Conservation (phyloP, 2,113 vertebrate species). For the Triplophysa tibetana region DNA sequence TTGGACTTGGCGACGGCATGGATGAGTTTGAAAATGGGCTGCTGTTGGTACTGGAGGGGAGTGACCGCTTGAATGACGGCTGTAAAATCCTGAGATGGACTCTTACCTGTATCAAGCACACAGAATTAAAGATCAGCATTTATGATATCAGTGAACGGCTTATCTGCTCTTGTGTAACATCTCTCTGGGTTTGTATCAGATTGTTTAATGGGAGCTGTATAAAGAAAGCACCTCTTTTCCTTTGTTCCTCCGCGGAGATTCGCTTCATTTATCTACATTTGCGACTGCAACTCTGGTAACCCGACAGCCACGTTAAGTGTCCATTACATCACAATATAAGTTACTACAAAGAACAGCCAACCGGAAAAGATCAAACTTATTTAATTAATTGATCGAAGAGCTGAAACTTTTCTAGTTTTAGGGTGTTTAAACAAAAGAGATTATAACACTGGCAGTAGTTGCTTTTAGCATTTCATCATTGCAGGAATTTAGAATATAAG, state of each 20-base stretch:
- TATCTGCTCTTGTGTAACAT: conserved; percentile 11
- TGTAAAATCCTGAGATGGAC: conserved; percentile 73
- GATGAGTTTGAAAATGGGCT: conserved; percentile 77
- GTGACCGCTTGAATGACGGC: conserved; percentile 74
- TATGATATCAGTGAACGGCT: background rate
- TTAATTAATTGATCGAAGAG: conserved; percentile 1
- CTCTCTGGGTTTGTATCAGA: background rate
- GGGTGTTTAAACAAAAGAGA: background rate
- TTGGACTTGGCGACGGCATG: conserved; percentile 79
- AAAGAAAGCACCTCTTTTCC: conserved; percentile 9
- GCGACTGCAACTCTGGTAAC: background rate
- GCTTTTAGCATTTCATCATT: background rate
- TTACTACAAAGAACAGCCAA: conserved; percentile 12
- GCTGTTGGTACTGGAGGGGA: conserved; percentile 73
- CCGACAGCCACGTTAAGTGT: conserved; percentile 28
- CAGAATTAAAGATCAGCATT: background rate
- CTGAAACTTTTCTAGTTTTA: conserved; percentile 6
- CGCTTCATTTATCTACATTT: conserved; percentile 17
- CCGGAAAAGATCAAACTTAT: background rate
- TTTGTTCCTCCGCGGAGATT: conserved; percentile 6
- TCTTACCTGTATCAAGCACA: conserved; percentile 67
- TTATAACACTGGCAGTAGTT: conserved; percentile 1
- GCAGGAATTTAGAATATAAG: conserved; percentile 3
- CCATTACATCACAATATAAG: conserved; percentile 33
- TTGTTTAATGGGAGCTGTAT: conserved; percentile 16